Conservation (phyloP, 2,888 invertebrate genomes). For the Tipula confusa region DNA sequence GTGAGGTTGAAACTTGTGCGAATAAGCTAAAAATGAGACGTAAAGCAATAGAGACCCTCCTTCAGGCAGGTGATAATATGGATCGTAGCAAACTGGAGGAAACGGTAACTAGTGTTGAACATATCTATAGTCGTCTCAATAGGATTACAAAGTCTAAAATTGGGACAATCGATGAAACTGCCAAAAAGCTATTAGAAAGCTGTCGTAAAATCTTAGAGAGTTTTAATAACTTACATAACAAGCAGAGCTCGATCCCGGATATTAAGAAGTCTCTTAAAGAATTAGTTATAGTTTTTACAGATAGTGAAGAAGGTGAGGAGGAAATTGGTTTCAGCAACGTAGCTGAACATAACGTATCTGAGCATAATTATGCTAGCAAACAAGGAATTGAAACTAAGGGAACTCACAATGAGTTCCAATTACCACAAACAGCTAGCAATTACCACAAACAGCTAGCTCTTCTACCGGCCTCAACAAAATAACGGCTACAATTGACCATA, state of each 20-base stretch:
- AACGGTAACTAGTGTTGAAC: neutral
- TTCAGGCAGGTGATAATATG: neutral
- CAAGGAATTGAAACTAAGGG: too few relatives aligned
- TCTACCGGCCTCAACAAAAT: too few relatives aligned
- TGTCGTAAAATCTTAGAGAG: neutral
- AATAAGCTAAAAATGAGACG: neutral
- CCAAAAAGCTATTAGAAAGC: neutral
- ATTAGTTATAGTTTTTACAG: too few relatives aligned
- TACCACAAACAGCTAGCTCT: too few relatives aligned
- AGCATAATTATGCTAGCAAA: too few relatives aligned
- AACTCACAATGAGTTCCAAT: too few relatives aligned
- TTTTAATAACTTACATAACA: neutral
- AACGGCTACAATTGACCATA: too few relatives aligned
- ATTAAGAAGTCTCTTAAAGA: neutral
- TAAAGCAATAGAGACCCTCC: neutral
- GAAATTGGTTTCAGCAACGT: too few relatives aligned
- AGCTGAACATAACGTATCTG: neutral
- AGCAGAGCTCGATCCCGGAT: neutral
- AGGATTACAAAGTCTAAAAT: neutral
- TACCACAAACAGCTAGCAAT: too few relatives aligned
- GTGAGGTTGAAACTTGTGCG: neutral
- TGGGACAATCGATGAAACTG: neutral
- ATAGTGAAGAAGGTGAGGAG: too few relatives aligned
- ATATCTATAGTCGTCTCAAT: neutral
- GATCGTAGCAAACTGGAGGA: neutral